A percentile compares a stretch with the other conserved stretches of the same genome.
Evolutionary conservation across 2,113 vertebrate genomes (phyloP).

Genomic region (Willisornis vidua): DNA sequence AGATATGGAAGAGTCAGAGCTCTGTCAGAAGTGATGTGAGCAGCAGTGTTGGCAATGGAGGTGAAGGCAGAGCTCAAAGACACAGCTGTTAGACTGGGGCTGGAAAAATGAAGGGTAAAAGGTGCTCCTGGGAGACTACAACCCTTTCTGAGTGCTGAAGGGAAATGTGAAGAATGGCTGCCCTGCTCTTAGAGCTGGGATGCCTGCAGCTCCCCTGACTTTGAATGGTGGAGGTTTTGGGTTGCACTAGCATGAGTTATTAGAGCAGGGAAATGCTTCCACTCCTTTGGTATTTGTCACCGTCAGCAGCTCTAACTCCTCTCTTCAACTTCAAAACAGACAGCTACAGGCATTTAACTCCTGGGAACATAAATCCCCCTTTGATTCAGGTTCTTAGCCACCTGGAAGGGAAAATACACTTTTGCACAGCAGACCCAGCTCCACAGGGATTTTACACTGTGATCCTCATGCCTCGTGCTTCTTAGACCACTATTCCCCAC

Average conservation of each 20-base stretch:
- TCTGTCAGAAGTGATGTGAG: not conserved
- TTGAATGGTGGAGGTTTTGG: not conserved
- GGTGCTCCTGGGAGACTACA: not conserved
- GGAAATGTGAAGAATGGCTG: not conserved
- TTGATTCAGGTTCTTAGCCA: not conserved
- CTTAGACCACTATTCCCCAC: not conserved
- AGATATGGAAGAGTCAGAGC: not conserved
- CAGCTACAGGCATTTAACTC: not conserved
- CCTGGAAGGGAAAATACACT: not conserved
- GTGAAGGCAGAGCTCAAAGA: not conserved
- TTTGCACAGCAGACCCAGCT: not conserved
- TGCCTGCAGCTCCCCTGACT: not conserved
- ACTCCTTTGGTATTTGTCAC: constrained; percentile 1
- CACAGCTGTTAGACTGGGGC: not conserved
- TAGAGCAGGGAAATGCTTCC: not conserved
- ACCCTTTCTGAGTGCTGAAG: not conserved
- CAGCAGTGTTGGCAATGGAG: not conserved
- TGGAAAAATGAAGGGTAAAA: not conserved
- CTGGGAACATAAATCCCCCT: constrained; percentile 5
- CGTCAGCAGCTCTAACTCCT: not conserved
- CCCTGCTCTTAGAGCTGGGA: not conserved
- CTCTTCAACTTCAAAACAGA: constrained; percentile 8
- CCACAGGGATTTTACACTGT: not conserved
- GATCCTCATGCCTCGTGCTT: not conserved
- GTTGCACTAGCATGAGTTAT: constrained; percentile 31